A percentile compares a stretch with the other conserved stretches of the same genome.
Evolutionary conservation across 2,797 vertebrate genomes (phyloP).

Genomic region (Ceyx erithaca): DNA sequence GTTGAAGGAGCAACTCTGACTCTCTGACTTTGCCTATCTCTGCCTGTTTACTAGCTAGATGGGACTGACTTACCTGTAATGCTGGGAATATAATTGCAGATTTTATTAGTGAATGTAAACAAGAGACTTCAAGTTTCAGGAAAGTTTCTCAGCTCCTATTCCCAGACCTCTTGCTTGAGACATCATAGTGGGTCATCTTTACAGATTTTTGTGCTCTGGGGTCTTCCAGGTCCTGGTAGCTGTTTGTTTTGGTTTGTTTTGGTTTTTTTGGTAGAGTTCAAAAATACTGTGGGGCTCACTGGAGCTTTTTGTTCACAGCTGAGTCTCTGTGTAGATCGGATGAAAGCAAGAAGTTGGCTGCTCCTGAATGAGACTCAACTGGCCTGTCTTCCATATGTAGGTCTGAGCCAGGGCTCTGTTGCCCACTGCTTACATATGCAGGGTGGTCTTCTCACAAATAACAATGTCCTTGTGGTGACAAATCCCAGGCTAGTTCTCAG

Average conservation of each 20-base stretch:
- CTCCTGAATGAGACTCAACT: neutral
- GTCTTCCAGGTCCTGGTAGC: neutral
- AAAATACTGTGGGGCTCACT: neutral
- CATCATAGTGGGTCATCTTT: neutral
- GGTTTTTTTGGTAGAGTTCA: neutral
- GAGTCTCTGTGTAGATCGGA: neutral
- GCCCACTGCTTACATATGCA: neutral
- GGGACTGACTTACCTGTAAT: neutral
- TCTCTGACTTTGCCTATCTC: neutral
- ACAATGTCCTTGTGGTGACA: neutral
- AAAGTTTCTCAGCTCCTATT: neutral
- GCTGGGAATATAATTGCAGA: neutral
- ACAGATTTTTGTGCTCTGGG: neutral
- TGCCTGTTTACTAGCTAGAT: neutral
- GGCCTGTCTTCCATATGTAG: constrained; percentile 34
- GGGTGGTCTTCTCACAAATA: constrained; percentile 48
- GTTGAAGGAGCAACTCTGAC: neutral
- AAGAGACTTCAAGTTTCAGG: neutral
- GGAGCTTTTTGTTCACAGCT: neutral
- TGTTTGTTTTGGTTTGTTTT: neutral
- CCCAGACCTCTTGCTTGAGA: neutral
- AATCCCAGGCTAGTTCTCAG: constrained; percentile 44
- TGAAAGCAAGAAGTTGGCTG: constrained; percentile 5
- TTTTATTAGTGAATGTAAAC: neutral
- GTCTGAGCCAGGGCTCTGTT: neutral